Evolutionary conservation across 1,140 invertebrate species (phyloP).

Genomic region (Microplitis demolitor): DNA sequence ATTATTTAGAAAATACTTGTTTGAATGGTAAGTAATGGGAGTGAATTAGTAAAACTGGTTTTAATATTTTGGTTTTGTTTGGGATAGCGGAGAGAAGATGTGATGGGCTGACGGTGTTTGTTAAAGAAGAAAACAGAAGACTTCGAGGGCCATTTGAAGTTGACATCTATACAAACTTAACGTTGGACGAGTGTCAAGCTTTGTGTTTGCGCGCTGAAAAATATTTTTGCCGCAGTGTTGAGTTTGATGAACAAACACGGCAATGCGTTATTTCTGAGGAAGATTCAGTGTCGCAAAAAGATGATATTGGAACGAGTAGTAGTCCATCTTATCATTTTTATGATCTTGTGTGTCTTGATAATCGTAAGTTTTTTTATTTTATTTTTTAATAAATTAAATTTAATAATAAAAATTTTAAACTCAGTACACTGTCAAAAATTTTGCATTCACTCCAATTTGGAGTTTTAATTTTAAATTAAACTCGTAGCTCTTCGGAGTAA

Average conservation of each 20-base stretch:
- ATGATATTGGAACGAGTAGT: slow-evolving; percentile 79
- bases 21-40: slow-evolving; percentile 69
- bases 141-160: slow-evolving; percentile 85
- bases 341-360: slow-evolving; percentile 83
- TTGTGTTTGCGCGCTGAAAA: slow-evolving; percentile 79
- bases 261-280: slow-evolving; percentile 87
- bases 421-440: too few relatives aligned
- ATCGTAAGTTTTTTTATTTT: slow-evolving; percentile 71
- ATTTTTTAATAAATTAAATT: too few relatives aligned
- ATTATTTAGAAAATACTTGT: slow-evolving; percentile 91
- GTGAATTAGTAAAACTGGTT: neutral
- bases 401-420: too few relatives aligned
- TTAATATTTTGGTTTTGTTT: neutral
- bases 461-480: too few relatives aligned
- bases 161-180: slow-evolving; percentile 83
- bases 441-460: too few relatives aligned
- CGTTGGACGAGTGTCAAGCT: slow-evolving; percentile 81
- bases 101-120: slow-evolving; percentile 82
- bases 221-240: slow-evolving; percentile 88
- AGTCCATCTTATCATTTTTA: slow-evolving; percentile 84
- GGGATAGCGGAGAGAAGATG: slow-evolving; percentile 77
- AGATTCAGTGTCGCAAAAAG: slow-evolving; percentile 84
- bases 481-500: too few relatives aligned
- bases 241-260: slow-evolving; percentile 83
- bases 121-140: slow-evolving; percentile 88